Percentiles rank a stretch among this genome's conserved stretches.
These are phyloP conservation scores for Apogon talboti DNA, from an alignment of 2,797 vertebrate species.

Conservation along the genomic window DNA sequence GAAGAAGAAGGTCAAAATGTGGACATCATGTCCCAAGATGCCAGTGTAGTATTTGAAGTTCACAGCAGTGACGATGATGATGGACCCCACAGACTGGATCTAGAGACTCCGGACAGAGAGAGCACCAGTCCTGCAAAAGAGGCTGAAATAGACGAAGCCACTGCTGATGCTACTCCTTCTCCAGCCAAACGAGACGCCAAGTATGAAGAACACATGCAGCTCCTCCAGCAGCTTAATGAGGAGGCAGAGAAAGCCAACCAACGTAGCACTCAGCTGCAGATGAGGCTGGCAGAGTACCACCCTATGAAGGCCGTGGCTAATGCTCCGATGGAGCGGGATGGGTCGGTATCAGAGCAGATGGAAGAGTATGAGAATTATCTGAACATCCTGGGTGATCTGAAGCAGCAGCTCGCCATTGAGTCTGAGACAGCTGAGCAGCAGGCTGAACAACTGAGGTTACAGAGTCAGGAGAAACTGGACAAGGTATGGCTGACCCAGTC, in stretches of 20 bases:
- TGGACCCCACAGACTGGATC: constrained; percentile 30
- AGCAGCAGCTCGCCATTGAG: constrained; percentile 51
- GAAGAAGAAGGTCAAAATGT: constrained; percentile 6
- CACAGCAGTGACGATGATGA: neutral
- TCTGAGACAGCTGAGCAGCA: constrained; percentile 58
- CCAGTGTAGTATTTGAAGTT: constrained; percentile 21
- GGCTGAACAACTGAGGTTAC: constrained; percentile 55
- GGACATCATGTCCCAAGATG: neutral
- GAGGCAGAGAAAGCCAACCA: constrained; percentile 70
- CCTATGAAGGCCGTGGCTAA: constrained; percentile 64
- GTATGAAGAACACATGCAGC: constrained; percentile 56
- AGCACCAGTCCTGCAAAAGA: constrained; percentile 1
- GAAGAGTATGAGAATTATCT: constrained; percentile 74
- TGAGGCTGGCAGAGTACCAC: constrained; percentile 72
- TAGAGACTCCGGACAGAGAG: constrained; percentile 30
- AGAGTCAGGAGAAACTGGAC: constrained; percentile 63
- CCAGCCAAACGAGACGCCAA: constrained; percentile 5
- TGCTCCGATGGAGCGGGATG: constrained; percentile 29
- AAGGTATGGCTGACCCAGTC: constrained; percentile 48
- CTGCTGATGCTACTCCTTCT: neutral
- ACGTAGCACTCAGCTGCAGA: constrained; percentile 76
- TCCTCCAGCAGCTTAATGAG: constrained; percentile 65
- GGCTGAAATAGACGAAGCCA: neutral
- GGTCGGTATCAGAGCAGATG: constrained; percentile 52
- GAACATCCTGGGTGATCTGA: constrained; percentile 70